Conservation (phyloP, 1,140 invertebrate species). For the Olivierus martensii region DNA sequence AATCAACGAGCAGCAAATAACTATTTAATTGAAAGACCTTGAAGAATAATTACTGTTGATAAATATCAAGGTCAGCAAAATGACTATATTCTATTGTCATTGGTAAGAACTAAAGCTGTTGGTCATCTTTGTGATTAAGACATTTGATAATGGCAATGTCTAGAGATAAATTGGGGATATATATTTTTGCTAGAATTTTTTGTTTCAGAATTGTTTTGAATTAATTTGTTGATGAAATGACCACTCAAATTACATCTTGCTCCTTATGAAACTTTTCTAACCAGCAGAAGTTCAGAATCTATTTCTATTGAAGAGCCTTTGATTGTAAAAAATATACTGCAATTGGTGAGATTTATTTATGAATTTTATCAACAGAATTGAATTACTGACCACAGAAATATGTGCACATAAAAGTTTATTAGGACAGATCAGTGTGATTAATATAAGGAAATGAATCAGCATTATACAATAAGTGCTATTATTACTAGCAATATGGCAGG, state of each 20-base stretch:
- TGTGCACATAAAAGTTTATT: too few species aligned
- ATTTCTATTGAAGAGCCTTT: conserved; percentile 1
- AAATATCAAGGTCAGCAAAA: conserved; percentile 99
- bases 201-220: conserved; percentile 96
- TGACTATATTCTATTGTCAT: conserved; percentile 90
- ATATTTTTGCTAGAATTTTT: conserved; percentile 81
- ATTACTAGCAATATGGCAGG: too few species aligned
- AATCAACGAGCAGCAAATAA: conserved; percentile 87
- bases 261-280: conserved; percentile 62
- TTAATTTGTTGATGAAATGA: conserved; percentile 57
- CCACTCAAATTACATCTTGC: conserved; percentile 61
- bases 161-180: conserved; percentile 89
- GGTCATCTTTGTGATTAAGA: conserved; percentile 91
- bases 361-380: conserved; percentile 14
- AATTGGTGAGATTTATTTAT: conserved; percentile 43
- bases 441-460: too few species aligned
- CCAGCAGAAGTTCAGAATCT: conserved; percentile 23
- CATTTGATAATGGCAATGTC: conserved; percentile 97
- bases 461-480: too few species aligned
- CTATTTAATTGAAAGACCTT: conserved; percentile 87
- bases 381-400: too few species aligned
- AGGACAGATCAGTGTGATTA: too few species aligned
- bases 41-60: conserved; percentile 87
- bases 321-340: conserved; percentile 55
- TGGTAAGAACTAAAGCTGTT: conserved; percentile 90